Percentiles rank a stretch among this genome's conserved stretches.
Evolutionary conservation across 2,113 vertebrate species (phyloP).

Genomic region (Upupa epops): DNA sequence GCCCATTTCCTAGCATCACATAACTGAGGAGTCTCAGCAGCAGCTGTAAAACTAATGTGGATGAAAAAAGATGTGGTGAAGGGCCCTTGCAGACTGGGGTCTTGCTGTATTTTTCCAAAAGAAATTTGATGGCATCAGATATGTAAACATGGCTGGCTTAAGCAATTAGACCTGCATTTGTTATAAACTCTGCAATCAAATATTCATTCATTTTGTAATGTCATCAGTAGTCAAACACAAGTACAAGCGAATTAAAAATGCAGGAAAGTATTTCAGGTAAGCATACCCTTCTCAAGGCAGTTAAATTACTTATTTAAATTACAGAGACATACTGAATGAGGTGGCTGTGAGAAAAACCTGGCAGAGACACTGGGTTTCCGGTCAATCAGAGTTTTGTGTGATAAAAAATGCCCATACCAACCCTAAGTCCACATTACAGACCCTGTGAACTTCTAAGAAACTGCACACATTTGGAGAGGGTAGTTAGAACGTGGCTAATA

Average conservation of each 20-base stretch:
- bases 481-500: neutral
- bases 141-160: neutral
- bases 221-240: conserved; percentile 29
- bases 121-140: neutral
- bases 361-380: neutral
- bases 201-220: conserved; percentile 42
- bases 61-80: neutral
- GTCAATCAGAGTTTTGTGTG: neutral
- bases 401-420: neutral
- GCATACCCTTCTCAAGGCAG: neutral
- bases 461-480: neutral
- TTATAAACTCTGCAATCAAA: conserved; percentile 39
- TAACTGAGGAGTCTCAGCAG: neutral
- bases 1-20: neutral
- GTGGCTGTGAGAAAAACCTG: neutral
- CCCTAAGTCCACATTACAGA: neutral
- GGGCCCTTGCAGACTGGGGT: neutral
- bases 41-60: neutral
- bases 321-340: neutral
- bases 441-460: neutral
- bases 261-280: conserved; percentile 30
- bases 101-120: neutral
- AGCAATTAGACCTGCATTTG: conserved; percentile 25
- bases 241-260: conserved; percentile 31
- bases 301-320: conserved; percentile 14